Base-by-base conservation (phyloP, 2,888 invertebrate genomes). In the Hypomecis atomaria region DNA sequence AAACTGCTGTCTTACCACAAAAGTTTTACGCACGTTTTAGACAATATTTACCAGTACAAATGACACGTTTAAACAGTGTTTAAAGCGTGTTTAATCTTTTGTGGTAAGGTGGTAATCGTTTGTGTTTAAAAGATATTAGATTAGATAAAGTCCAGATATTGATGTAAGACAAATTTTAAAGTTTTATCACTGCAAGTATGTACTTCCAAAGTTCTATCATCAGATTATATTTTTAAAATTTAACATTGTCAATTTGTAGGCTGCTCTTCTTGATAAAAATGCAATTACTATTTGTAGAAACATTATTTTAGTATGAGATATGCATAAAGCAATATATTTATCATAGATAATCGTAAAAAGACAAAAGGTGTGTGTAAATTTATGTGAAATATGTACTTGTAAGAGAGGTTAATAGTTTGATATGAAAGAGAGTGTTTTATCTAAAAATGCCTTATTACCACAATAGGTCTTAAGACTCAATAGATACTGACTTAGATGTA, bases 361-460 rank as follows among this genome's bases (percentile, higher is more conserved):
- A 86, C 83, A 85, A 78, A 56, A 70, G 65, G 76, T 78, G 82
- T 81, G 74, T 89, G 88, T 89, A 89, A 83, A 89, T 87, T 88
- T 84, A 83, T 85, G 83, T 85, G 83, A 84, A 79, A 83, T 84
- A 85, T 82, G 78, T 84, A 79, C 78, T 66, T 66, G 62, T 87
- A 87, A 84, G 85, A 86, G 84, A 92, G 90, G 89, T 86, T 86
- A 88, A 90, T 92, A 92, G 92, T 92, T 92, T 92, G 88, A 88
- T 92, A 92, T 89, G 84, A 86, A 84, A 89, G 87, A 87, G 83
- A 88, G 85, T 90, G 88, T 90, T 89, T 88, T 90, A 90, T 89
- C 86, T 87, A 89, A 91, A 89, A 91, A 90, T 92, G 92, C 92
- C 92, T 92, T 92, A 92, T 88, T 90, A 91, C 86, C 90, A 91